Evolutionary conservation across 2,797 vertebrate genomes (phyloP).

Genomic region (Pseudochromis fuscus): DNA sequence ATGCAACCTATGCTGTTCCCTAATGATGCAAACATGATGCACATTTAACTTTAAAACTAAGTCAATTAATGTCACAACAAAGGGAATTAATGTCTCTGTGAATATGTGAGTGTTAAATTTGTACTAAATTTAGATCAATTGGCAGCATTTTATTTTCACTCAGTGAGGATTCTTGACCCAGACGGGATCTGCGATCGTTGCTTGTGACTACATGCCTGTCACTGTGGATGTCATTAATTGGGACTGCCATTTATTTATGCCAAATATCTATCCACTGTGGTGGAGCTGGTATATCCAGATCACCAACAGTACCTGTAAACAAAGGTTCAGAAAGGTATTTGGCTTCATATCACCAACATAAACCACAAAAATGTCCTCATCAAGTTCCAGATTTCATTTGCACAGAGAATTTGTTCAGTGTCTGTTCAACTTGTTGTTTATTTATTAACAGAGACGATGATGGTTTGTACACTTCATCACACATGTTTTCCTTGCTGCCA

Average conservation of each 20-base stretch:
- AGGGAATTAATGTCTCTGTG: not conserved
- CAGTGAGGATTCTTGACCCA: not conserved
- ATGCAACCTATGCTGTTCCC: not conserved
- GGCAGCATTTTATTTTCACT: not conserved
- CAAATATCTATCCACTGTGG: too few relatives aligned
- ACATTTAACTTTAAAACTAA: not conserved
- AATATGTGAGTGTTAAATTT: not conserved
- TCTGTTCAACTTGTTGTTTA: constrained; percentile 18
- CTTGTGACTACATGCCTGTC: not conserved
- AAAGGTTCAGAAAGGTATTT: constrained; percentile 16
- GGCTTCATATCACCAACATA: not conserved
- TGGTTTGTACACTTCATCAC: not conserved
- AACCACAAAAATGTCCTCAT: constrained; percentile 1
- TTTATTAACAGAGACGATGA: constrained; percentile 20
- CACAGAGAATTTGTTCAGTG: not conserved
- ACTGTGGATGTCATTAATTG: constrained; percentile 14
- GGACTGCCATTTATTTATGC: constrained; percentile 18
- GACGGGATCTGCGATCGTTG: not conserved
- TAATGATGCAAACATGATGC: not conserved
- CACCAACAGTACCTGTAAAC: constrained; percentile 9
- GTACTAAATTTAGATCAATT: not conserved
- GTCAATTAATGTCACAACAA: not conserved
- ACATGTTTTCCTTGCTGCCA: not conserved
- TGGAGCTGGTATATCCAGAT: not conserved
- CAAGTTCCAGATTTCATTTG: constrained; percentile 23